Conservation (phyloP, 2,113 vertebrate genomes). For the Xenopus laevis region DNA sequence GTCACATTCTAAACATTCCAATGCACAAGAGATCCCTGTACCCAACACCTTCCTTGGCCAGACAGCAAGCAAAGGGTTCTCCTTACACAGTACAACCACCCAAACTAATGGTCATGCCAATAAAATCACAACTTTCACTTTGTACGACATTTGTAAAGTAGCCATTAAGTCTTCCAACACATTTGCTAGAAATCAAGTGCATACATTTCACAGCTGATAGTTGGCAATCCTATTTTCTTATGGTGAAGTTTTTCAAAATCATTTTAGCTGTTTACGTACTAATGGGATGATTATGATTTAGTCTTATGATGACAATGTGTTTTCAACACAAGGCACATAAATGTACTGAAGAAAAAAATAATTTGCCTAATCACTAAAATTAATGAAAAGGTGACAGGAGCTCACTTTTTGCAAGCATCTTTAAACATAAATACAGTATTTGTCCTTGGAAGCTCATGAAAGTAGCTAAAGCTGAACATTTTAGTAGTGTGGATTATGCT, state of each 20-base stretch:
- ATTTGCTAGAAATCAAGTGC: not conserved
- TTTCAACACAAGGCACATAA: constrained; percentile 27
- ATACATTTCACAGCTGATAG: not conserved
- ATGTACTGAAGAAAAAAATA: not conserved
- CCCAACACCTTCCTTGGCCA: no score
- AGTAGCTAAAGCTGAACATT: constrained; percentile 30
- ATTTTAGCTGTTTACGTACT: not conserved
- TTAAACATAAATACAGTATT: constrained; percentile 6
- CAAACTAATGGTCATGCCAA: no score
- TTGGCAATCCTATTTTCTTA: not conserved
- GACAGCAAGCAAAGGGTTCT: no score
- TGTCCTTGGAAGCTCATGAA: constrained; percentile 15
- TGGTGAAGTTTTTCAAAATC: not conserved
- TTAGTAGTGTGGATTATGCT: constrained; percentile 30
- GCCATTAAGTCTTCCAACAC: no score
- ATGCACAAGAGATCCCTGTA: no score
- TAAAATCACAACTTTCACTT: no score
- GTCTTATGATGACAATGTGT: constrained; percentile 20
- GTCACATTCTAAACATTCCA: no score
- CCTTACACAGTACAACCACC: no score
- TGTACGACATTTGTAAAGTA: no score
- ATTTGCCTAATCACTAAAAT: constrained; percentile 13
- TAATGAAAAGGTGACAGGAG: constrained; percentile 23
- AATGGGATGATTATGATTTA: not conserved
- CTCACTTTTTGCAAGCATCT: constrained; percentile 5